These are phyloP conservation scores for Rhynchotus rufescens DNA, from an alignment of 2,797 vertebrate genomes.

Conservation along the genomic window DNA sequence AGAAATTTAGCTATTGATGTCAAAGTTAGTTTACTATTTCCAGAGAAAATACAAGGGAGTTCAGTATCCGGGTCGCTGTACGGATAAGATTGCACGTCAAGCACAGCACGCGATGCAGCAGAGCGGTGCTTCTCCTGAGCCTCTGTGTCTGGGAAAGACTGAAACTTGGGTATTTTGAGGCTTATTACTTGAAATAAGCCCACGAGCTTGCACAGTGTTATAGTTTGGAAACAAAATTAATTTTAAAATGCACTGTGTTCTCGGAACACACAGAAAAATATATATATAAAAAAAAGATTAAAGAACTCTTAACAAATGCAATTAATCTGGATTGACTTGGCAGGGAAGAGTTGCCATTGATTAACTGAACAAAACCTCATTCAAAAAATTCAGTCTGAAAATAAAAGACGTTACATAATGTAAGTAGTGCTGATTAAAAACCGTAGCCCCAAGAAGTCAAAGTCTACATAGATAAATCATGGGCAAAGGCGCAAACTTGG, in stretches of 20 bases:
- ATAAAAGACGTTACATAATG: conserved; percentile 18
- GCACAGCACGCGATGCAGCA: fast-evolving
- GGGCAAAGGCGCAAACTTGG: neutral
- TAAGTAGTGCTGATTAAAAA: conserved; percentile 28
- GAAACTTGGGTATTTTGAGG: neutral
- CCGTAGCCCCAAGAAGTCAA: neutral
- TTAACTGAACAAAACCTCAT: conserved; percentile 54
- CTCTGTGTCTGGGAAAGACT: neutral
- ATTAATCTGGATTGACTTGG: conserved; percentile 45
- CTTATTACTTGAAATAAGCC: neutral
- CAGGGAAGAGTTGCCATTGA: neutral
- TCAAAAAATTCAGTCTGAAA: conserved; percentile 42
- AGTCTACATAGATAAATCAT: neutral
- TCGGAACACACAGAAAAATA: conserved; percentile 2
- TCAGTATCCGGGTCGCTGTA: neutral
- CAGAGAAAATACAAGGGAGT: neutral
- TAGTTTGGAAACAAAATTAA: neutral
- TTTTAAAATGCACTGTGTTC: neutral
- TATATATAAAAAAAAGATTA: neutral
- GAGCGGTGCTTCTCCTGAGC: fast-evolving
- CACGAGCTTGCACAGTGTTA: neutral
- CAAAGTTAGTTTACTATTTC: neutral
- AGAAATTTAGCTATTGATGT: neutral
- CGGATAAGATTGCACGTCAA: fast-evolving
- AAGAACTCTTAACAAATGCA: neutral